Percentiles rank a stretch among this genome's conserved stretches.
These are phyloP conservation scores for Magallana nippona DNA, from an alignment of 2,888 invertebrate genomes.

Conservation along the genomic window DNA sequence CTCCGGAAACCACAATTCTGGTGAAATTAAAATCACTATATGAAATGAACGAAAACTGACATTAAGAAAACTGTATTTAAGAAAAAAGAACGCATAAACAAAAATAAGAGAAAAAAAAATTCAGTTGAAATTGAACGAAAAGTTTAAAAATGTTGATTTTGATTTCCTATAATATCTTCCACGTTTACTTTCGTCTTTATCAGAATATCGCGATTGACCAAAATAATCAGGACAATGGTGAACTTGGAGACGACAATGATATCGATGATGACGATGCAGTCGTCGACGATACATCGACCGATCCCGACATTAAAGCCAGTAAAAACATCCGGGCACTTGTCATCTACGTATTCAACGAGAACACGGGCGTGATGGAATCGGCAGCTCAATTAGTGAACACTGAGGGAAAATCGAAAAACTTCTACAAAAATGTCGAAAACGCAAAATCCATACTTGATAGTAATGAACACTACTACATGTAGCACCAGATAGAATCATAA, in stretches of 20 bases:
- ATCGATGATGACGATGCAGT: background rate
- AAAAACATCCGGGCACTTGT: conserved; percentile 26
- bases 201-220: background rate
- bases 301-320: background rate
- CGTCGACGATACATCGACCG: background rate
- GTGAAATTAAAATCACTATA: too few relatives aligned
- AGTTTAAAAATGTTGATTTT: too few relatives aligned
- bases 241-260: background rate
- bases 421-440: background rate
- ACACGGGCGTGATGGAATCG: conserved; percentile 4
- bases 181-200: too few relatives aligned
- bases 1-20: too few relatives aligned
- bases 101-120: too few relatives aligned
- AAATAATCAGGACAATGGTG: background rate
- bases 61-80: too few relatives aligned
- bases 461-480: background rate
- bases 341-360: conserved; percentile 15
- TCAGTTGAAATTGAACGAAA: too few relatives aligned
- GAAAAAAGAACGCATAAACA: too few relatives aligned
- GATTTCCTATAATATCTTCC: too few relatives aligned
- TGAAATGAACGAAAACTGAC: too few relatives aligned
- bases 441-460: background rate
- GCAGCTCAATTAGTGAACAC: background rate
- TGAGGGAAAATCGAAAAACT: background rate
- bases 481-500: too few relatives aligned